phyloP scores from a whole-genome alignment of 2,888 invertebrate genomes.

The Nezara viridula region DNA sequence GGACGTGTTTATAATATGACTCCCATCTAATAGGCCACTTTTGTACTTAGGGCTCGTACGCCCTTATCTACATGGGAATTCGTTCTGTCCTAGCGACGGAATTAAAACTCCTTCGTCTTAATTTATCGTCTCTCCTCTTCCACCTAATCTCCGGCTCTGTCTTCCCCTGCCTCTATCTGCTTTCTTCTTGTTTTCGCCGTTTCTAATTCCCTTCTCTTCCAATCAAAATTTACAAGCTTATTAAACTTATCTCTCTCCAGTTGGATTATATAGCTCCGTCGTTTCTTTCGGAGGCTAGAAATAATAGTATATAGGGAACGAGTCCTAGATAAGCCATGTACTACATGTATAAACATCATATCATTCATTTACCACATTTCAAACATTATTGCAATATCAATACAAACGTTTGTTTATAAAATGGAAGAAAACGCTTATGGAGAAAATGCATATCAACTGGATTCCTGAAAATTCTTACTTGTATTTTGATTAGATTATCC shows the following conservation, averaged over 20 bases:
- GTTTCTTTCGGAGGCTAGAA: background rate
- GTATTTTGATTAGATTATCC: too few species aligned
- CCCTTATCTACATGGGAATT: conserved; percentile 56
- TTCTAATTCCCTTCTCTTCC: conserved; percentile 3
- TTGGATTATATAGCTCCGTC: background rate
- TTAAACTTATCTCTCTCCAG: conserved; percentile 3
- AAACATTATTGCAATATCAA: too few species aligned
- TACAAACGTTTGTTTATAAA: too few species aligned
- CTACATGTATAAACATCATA: background rate
- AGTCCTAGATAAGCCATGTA: background rate
- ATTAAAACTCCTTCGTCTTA: conserved; percentile 43
- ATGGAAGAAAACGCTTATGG: too few species aligned
- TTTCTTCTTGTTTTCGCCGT: conserved; percentile 38
- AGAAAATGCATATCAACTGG: too few species aligned
- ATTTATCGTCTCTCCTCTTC: conserved; percentile 51
- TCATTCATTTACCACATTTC: background rate
- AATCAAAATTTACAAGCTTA: conserved; percentile 29
- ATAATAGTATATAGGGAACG: background rate
- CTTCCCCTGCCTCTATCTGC: background rate
- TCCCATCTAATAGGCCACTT: conserved; percentile 44
- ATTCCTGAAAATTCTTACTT: too few species aligned
- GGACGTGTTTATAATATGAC: conserved; percentile 55
- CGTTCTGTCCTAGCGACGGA: conserved; percentile 35
- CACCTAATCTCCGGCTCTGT: conserved; percentile 35
- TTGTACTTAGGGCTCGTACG: conserved; percentile 54